A percentile compares a stretch with the other conserved stretches of the same genome.
Conservation (phyloP, 2,888 invertebrate species). For the Nephrocerus scutellatus region DNA sequence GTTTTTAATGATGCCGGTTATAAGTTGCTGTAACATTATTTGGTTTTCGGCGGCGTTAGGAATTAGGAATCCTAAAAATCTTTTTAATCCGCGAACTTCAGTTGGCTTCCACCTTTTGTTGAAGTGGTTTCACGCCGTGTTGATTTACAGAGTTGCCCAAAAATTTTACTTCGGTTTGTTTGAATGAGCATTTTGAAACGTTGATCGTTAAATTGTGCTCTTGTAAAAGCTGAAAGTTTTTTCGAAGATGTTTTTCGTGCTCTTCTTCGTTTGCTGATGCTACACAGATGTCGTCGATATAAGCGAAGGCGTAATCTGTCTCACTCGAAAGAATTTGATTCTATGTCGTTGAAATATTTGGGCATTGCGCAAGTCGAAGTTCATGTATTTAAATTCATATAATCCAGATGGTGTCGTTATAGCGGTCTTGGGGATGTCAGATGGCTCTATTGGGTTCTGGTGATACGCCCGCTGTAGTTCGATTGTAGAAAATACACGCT, state of each 20-base stretch:
- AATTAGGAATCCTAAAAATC: slow-evolving; percentile 1
- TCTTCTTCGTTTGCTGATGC: slow-evolving; percentile 4
- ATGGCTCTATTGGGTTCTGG: slow-evolving; percentile 6
- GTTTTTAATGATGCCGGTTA: slow-evolving; percentile 9
- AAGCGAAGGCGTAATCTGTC: slow-evolving; percentile 22
- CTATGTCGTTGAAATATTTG: slow-evolving; percentile 38
- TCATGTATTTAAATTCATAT: slow-evolving; percentile 33
- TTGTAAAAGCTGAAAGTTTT: not conserved
- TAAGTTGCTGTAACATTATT: slow-evolving; percentile 3
- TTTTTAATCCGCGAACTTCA: too few relatives aligned
- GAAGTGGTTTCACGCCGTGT: slow-evolving; percentile 4
- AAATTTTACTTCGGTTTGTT: not conserved
- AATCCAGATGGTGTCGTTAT: slow-evolving; percentile 37
- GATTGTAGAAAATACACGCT: slow-evolving; percentile 5
- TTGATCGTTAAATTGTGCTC: slow-evolving; percentile 1
- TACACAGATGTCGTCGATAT: slow-evolving; percentile 18
- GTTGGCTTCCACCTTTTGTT: too few relatives aligned
- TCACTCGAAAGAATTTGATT: slow-evolving; percentile 25
- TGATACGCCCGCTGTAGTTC: slow-evolving; percentile 9
- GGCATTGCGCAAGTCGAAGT: slow-evolving; percentile 34
- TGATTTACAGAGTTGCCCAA: not conserved
- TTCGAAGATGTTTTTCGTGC: slow-evolving; percentile 7
- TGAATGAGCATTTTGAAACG: not conserved
- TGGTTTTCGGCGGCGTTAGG: slow-evolving; percentile 1
- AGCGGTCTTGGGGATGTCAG: slow-evolving; percentile 13